Conservation (phyloP, 2,797 vertebrate species). For the Potorous gilbertii region DNA sequence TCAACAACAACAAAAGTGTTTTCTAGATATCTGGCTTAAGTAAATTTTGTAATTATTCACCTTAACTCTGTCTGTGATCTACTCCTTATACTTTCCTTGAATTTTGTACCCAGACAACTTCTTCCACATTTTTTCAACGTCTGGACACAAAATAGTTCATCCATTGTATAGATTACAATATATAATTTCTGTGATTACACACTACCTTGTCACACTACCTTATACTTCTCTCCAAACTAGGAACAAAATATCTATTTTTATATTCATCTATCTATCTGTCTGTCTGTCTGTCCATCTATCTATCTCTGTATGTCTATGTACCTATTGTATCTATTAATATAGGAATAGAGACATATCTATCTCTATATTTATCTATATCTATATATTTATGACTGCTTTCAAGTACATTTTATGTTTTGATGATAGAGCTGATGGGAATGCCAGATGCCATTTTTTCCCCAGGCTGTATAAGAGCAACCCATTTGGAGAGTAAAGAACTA, state of each 20-base stretch:
- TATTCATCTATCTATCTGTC: neutral
- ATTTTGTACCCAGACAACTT: neutral
- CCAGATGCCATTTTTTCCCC: neutral
- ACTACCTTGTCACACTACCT: neutral
- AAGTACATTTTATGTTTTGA: neutral
- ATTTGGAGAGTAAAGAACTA: constrained; percentile 79
- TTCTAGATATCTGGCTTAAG: neutral
- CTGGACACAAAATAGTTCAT: neutral
- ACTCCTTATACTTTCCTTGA: neutral
- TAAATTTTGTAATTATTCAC: neutral
- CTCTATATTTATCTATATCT: neutral
- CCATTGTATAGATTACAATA: neutral
- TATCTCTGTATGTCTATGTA: no score
- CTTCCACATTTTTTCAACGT: neutral
- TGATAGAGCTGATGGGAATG: neutral
- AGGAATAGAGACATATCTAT: neutral
- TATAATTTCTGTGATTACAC: neutral
- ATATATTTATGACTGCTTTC: neutral
- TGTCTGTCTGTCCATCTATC: neutral
- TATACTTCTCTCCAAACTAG: neutral
- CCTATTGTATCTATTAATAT: no score
- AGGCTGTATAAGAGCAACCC: constrained; percentile 56
- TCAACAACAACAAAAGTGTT: neutral
- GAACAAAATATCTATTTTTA: neutral
- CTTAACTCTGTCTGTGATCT: neutral